Evolutionary conservation across 2,797 vertebrate species (phyloP).

Genomic region (Vultur gryphus): DNA sequence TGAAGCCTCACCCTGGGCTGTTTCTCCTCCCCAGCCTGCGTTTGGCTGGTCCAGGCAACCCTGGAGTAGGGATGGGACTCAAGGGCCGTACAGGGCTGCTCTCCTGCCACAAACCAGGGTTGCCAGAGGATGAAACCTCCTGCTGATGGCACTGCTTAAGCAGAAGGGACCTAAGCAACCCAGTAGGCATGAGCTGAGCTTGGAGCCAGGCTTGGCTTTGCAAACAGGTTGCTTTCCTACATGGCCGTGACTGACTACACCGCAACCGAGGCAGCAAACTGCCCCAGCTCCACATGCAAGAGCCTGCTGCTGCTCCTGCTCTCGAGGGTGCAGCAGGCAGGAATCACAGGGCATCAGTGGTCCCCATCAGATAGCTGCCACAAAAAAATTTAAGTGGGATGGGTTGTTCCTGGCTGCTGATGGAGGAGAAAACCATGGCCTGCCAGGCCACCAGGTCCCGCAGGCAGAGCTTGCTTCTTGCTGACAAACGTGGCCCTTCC

Average conservation of each 20-base stretch:
- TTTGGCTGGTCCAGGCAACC: not conserved
- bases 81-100: rapidly evolving
- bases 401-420: too few species aligned
- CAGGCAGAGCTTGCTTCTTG: not conserved
- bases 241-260: too few species aligned
- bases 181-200: rapidly evolving
- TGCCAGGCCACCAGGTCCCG: rapidly evolving
- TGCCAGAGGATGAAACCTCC: not conserved
- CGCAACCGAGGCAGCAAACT: rapidly evolving
- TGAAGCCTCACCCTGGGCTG: not conserved
- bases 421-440: not conserved
- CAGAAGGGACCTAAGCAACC: not conserved
- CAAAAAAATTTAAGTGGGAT: rapidly evolving
- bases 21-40: not conserved
- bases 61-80: rapidly evolving
- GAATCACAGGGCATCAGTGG: rapidly evolving
- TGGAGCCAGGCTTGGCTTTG: not conserved
- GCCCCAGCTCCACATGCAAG: not conserved
- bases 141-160: not conserved
- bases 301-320: not conserved
- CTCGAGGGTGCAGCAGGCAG: not conserved
- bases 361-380: rapidly evolving
- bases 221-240: not conserved
- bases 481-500: rapidly evolving
- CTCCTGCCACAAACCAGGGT: rapidly evolving